phyloP scores from a whole-genome alignment of 2,797 vertebrate genomes.

The Crenichthys baileyi region DNA sequence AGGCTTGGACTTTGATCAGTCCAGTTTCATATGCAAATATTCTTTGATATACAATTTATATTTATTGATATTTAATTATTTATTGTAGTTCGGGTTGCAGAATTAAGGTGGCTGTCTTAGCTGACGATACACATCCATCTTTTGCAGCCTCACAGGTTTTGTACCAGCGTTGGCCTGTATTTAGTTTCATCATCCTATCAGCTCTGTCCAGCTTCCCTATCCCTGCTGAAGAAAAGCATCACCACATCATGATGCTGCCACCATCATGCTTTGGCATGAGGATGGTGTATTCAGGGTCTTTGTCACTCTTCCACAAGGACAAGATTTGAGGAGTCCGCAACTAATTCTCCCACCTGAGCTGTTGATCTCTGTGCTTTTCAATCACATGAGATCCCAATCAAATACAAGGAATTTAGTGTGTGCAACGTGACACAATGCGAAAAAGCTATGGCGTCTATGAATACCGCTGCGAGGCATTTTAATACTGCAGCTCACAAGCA shows the following conservation, averaged over 20 bases:
- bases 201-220: not conserved
- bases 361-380: not conserved
- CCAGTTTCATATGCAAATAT: not conserved
- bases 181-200: not conserved
- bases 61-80: not conserved
- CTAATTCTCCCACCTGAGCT: no score
- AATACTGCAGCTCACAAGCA: constrained; percentile 17
- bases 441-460: not conserved
- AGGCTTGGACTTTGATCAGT: not conserved
- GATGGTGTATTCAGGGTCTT: no score
- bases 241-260: not conserved
- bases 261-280: not conserved
- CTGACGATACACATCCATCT: not conserved
- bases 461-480: not conserved
- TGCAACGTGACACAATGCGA: not conserved
- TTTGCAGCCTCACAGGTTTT: not conserved
- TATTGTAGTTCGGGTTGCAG: not conserved
- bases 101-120: not conserved
- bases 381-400: not conserved
- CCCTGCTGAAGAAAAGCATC: not conserved
- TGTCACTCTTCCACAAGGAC: no score
- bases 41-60: not conserved
- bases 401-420: not conserved
- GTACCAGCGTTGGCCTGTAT: not conserved
- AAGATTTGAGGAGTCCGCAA: no score